These are phyloP conservation scores for Pegea sp. DNA, from an alignment of 23 tunicate genomes.

Conservation along the genomic window DNA sequence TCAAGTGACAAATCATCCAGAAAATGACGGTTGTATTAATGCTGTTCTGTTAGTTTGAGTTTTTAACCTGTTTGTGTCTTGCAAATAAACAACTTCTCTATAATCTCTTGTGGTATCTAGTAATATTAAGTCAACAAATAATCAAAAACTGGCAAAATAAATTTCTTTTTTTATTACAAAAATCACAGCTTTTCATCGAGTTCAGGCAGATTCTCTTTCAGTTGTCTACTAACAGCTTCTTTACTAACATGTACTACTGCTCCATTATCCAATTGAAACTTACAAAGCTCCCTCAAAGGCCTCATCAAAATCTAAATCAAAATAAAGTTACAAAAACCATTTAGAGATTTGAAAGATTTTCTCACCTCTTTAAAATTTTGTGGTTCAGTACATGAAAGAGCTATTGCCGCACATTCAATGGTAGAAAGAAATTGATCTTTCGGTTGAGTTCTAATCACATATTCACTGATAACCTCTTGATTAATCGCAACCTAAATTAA, in stretches of 20 bases:
- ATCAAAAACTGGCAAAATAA: no score
- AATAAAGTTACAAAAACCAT: neutral
- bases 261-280: constrained; percentile 63
- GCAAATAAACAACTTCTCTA: neutral
- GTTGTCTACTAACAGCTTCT: constrained; percentile 7
- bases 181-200: no score
- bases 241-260: constrained; percentile 50
- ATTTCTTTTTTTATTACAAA: no score
- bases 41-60: constrained; percentile 83
- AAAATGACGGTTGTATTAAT: constrained; percentile 94
- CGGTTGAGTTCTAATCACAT: constrained; percentile 88
- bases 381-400: constrained; percentile 24
- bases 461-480: constrained; percentile 19
- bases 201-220: neutral
- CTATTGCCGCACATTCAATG: constrained; percentile 71
- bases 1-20: constrained; percentile 96
- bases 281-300: constrained; percentile 61
- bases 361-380: constrained; percentile 28
- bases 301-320: constrained; percentile 25
- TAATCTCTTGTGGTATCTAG: neutral
- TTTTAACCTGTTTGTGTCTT: no score
- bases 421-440: constrained; percentile 56
- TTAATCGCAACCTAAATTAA: constrained; percentile 12
- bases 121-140: no score
- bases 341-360: neutral